phyloP scores from a whole-genome alignment of 2,888 invertebrate genomes.

The Orchesella flavescens region DNA sequence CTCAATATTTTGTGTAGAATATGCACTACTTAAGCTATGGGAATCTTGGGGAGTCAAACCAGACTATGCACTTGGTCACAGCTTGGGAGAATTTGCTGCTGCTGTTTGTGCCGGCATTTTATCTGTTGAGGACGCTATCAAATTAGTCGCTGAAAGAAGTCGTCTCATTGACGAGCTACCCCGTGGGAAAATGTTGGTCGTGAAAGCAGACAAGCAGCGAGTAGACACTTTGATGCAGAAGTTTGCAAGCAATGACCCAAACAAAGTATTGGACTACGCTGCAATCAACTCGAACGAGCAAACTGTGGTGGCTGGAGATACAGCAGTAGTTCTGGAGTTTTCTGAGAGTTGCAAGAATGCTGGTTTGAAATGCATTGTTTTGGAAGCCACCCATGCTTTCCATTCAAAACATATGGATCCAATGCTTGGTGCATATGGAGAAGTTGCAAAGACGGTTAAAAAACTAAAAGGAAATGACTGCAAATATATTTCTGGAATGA shows the following conservation, averaged over 20 bases:
- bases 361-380: slow-evolving; percentile 30
- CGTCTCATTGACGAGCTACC: slow-evolving; percentile 1
- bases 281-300: slow-evolving; percentile 55
- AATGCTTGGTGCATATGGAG: slow-evolving; percentile 43
- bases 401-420: slow-evolving; percentile 63
- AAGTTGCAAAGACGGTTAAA: slow-evolving; percentile 1
- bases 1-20: slow-evolving; percentile 58
- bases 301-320: slow-evolving; percentile 50
- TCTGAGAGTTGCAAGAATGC: slow-evolving; percentile 18
- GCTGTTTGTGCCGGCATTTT: neutral
- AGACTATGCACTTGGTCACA: slow-evolving; percentile 29
- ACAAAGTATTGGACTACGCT: slow-evolving; percentile 44
- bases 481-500: slow-evolving; percentile 22
- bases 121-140: neutral
- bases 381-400: slow-evolving; percentile 59
- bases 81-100: slow-evolving; percentile 24
- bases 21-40: slow-evolving; percentile 43
- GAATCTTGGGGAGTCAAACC: slow-evolving; percentile 12
- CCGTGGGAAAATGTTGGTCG: slow-evolving; percentile 21
- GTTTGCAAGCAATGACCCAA: neutral
- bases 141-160: slow-evolving; percentile 9
- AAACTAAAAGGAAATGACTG: neutral
- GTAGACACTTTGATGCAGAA: neutral
- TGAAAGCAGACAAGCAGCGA: neutral
- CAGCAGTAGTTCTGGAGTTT: slow-evolving; percentile 33